Conservation (phyloP, 2,797 vertebrate species). For the Morus bassanus region DNA sequence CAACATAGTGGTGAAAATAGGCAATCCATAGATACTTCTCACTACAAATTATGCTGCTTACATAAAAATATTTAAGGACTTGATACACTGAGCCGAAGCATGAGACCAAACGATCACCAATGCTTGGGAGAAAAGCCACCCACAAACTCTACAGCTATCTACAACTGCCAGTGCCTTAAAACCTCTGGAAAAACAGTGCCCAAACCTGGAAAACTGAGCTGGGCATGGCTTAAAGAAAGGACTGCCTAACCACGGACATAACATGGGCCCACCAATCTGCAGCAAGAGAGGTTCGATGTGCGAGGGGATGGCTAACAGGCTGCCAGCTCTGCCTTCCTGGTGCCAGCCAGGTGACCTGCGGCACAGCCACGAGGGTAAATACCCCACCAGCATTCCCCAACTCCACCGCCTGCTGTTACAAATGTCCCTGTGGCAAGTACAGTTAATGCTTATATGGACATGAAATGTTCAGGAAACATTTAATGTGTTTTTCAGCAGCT, state of each 20-base stretch:
- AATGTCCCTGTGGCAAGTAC: background rate
- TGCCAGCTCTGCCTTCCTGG: background rate
- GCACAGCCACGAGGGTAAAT: background rate
- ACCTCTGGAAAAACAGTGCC: background rate
- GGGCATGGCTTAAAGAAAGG: background rate
- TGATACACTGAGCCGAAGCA: background rate
- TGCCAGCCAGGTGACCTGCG: background rate
- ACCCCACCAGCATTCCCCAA: background rate
- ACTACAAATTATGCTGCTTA: background rate
- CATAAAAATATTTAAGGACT: background rate
- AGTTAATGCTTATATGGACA: background rate
- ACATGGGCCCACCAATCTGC: rapidly evolving
- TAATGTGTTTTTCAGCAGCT: background rate
- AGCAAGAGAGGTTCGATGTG: background rate
- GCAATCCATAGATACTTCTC: background rate
- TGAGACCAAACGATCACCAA: background rate
- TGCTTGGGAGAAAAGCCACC: background rate
- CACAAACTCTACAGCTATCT: background rate
- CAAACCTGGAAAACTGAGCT: background rate
- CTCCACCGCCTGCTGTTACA: background rate
- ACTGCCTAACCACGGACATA: background rate
- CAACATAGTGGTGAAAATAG: background rate
- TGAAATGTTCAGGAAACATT: background rate
- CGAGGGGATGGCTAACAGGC: background rate
- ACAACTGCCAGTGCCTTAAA: background rate